These are phyloP conservation scores for Melinopterus prodromus DNA, from an alignment of 2,888 invertebrate species.

Conservation along the genomic window DNA sequence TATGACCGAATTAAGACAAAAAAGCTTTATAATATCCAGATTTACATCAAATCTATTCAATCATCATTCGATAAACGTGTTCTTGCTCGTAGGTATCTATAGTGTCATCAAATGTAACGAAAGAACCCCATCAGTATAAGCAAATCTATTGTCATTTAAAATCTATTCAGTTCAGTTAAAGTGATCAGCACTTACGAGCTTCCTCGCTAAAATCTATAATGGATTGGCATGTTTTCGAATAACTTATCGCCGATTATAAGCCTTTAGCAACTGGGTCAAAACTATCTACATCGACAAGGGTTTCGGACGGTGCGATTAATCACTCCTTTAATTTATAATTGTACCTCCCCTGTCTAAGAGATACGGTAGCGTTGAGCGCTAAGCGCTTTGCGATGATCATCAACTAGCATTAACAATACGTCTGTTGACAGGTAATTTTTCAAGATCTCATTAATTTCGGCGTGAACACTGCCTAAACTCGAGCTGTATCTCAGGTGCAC, in stretches of 20 bases:
- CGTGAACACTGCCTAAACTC: background rate
- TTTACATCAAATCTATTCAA: too few species aligned
- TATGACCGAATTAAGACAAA: too few species aligned
- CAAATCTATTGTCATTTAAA: background rate
- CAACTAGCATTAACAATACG: conserved; percentile 4
- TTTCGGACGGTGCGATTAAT: background rate
- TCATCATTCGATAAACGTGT: too few species aligned
- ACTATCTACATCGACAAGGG: background rate
- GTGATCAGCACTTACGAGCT: background rate
- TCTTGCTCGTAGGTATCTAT: too few species aligned
- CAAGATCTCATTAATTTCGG: background rate
- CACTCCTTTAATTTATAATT: background rate
- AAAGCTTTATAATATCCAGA: too few species aligned
- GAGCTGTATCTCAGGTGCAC: background rate
- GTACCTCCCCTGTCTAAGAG: background rate
- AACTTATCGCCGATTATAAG: background rate
- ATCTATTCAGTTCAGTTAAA: background rate
- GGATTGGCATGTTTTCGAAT: conserved; percentile 4
- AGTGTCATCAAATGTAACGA: too few species aligned
- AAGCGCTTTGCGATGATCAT: background rate
- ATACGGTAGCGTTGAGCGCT: background rate
- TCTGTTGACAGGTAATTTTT: background rate
- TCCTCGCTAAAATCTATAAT: background rate
- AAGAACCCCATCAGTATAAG: too few species aligned
- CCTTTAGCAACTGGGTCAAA: background rate